phyloP scores from a whole-genome alignment of 2,113 vertebrate genomes.

The Gnathonemus echidnorhynchus region DNA sequence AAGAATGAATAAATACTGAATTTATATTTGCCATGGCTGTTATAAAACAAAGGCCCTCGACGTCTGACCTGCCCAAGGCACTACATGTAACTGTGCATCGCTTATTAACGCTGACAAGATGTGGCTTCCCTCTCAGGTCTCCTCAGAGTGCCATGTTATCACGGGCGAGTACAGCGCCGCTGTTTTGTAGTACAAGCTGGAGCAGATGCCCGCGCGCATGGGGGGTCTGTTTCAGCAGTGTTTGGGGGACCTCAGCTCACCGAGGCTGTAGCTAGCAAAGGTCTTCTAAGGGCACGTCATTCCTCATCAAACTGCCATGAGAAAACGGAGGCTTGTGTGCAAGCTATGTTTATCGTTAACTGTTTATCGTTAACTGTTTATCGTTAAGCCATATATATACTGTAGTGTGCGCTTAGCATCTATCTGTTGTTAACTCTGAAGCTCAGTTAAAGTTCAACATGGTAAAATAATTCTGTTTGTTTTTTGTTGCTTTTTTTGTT shows the following conservation, averaged over 20 bases:
- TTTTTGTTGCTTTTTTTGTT: background rate
- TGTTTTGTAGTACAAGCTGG: constrained; percentile 19
- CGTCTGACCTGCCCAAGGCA: background rate
- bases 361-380: background rate
- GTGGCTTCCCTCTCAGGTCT: constrained; percentile 40
- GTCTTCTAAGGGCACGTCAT: background rate
- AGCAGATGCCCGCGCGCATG: constrained; percentile 8
- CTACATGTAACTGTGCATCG: constrained; percentile 35
- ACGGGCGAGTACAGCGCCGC: constrained; percentile 43
- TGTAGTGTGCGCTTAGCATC: background rate
- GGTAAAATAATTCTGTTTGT: background rate
- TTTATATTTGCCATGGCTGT: background rate
- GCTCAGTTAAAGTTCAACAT: background rate
- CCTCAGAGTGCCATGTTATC: constrained; percentile 36
- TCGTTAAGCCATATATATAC: background rate
- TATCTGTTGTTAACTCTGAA: background rate
- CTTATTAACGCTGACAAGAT: constrained; percentile 45
- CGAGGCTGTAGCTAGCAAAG: background rate
- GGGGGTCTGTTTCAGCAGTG: background rate
- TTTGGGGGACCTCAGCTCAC: background rate
- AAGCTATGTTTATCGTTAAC: background rate
- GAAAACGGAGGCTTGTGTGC: background rate
- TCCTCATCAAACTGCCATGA: background rate
- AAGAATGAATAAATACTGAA: background rate
- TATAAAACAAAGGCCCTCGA: background rate